Base-by-base conservation (phyloP, 2,113 vertebrate genomes). In the Rhodinocichla rosea region DNA sequence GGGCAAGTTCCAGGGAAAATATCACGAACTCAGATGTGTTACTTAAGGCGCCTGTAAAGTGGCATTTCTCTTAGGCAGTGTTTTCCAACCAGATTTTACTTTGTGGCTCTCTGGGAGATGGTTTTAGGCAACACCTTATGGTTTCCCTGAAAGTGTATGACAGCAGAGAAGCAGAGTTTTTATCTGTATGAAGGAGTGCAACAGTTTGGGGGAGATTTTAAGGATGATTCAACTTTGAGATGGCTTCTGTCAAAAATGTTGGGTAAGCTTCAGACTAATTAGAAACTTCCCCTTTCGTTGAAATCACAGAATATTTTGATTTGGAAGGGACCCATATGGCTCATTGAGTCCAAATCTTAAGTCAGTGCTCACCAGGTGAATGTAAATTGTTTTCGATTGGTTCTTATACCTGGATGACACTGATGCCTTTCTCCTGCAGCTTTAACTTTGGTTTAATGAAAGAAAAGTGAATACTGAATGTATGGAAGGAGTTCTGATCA, bases 71-170 rank as follows among this genome's bases (percentile, higher is more conserved):
- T 84, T 87, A 78, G 79, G 53, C 39, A 39, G 59, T 92, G 67
- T 91, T 96, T 91, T 87, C 84, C 68, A 86, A 91, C 64, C 78
- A 44, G 74, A 68, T 83, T 7, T 84, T 83, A 33, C n/a, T 94
- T 79, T 69, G 50, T 90, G 89, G 53, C 42, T 94, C 49, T 90
- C 64, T 45, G 87, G 55, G 59, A 95, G 59, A 65, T 79, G 50
- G 65, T 85, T 94, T 91, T 82, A 89, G 84, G 87, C 73, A 67
- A 37, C 86, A 73, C 81, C 83, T 82, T 76, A 68, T 60, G 84
- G 57, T 68, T 94, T 91, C 70, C 27, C 22, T 89, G 87, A 74
- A 84, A 80, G 42, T 6, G 0, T 85, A 49, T 94, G 91, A 87
- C 78, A 69, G 70, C 56, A 82, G 63, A 76, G 33, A 45, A 33